phyloP scores from a whole-genome alignment of 92 coral and sea anemone species.

The Parazoanthus swiftii region DNA sequence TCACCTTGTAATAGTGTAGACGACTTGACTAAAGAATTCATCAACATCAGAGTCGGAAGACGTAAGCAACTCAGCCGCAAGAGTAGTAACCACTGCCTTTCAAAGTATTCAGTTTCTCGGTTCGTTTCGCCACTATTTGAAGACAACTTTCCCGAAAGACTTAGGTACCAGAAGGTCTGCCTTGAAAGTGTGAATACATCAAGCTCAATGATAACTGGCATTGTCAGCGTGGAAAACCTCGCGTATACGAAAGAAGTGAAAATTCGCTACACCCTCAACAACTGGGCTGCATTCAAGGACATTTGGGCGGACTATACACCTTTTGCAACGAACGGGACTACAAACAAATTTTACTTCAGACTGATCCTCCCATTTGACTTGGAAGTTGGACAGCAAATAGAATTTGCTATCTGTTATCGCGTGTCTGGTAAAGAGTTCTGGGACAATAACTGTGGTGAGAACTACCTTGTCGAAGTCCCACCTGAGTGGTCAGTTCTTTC shows the following conservation, averaged over 20 bases:
- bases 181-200: slow-evolving; percentile 48
- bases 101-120: slow-evolving; percentile 30
- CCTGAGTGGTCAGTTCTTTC: neutral
- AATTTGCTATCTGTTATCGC: slow-evolving; percentile 48
- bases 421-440: slow-evolving; percentile 39
- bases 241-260: slow-evolving; percentile 43
- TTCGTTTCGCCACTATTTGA: slow-evolving; percentile 41
- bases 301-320: slow-evolving; percentile 9
- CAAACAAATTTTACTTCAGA: slow-evolving; percentile 44
- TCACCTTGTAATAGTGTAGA: slow-evolving; percentile 34
- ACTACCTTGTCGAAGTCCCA: slow-evolving; percentile 42
- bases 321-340: neutral
- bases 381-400: slow-evolving; percentile 35
- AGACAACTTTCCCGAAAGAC: slow-evolving; percentile 26
- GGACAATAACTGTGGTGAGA: slow-evolving; percentile 52
- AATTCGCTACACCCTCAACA: slow-evolving; percentile 40
- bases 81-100: neutral
- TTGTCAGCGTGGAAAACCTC: slow-evolving; percentile 35
- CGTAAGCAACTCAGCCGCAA: neutral
- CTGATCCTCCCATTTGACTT: slow-evolving; percentile 29
- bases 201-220: slow-evolving; percentile 45
- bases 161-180: slow-evolving; percentile 33
- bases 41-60: neutral
- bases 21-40: slow-evolving; percentile 31
- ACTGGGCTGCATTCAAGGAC: slow-evolving; percentile 35